Conservation (phyloP, 2,797 vertebrate species). For the Coranthus polyacanthus region DNA sequence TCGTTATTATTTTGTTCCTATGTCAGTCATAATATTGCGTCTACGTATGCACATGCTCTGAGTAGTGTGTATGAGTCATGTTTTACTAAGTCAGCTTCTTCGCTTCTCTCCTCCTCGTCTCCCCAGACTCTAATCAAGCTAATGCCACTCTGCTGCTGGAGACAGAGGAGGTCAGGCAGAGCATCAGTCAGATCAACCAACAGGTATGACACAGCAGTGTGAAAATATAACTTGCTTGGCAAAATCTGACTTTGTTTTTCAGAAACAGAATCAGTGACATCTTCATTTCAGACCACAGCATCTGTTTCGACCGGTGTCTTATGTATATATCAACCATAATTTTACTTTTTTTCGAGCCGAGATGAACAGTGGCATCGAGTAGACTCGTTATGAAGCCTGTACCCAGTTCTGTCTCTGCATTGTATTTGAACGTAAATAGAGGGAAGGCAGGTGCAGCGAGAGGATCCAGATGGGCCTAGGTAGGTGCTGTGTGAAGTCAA, state of each 20-base stretch:
- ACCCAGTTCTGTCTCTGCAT: conserved; percentile 12
- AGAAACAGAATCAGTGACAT: not conserved
- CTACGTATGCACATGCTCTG: not conserved
- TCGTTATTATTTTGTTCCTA: no score
- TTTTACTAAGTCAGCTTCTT: not conserved
- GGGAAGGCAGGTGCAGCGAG: conserved; percentile 39
- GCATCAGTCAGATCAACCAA: conserved; percentile 89
- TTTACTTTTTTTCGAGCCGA: not conserved
- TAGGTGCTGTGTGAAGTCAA: conserved; percentile 64
- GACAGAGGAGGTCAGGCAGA: conserved; percentile 90
- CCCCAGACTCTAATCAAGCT: conserved; percentile 69
- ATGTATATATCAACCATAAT: not conserved
- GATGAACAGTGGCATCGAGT: conserved; percentile 13
- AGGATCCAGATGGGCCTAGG: conserved; percentile 65
- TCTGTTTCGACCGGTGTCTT: not conserved
- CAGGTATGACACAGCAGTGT: conserved; percentile 83
- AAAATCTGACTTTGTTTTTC: not conserved
- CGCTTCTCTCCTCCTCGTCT: conserved; percentile 9
- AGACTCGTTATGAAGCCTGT: not conserved
- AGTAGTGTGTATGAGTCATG: not conserved
- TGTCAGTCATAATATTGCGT: not conserved
- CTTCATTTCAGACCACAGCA: not conserved
- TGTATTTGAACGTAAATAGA: conserved; percentile 39
- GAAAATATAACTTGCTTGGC: not conserved
- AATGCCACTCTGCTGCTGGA: conserved; percentile 81